phyloP scores from a whole-genome alignment of 2,113 vertebrate species.

The Prunella himalayana region DNA sequence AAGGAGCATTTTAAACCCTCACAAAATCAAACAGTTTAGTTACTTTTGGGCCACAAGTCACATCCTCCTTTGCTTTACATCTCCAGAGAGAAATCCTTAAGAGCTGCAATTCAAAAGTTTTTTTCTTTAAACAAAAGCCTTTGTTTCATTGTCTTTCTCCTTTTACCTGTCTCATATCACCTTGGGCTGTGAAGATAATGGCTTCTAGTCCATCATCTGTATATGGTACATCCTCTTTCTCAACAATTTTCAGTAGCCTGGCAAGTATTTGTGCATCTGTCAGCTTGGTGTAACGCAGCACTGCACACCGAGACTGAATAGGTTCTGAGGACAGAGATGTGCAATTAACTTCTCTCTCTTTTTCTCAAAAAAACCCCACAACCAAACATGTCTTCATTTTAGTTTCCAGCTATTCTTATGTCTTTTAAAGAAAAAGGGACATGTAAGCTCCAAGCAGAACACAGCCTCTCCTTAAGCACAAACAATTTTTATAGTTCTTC shows the following conservation, averaged over 20 bases:
- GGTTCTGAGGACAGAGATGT: slow-evolving; percentile 75
- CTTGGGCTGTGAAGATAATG: slow-evolving; percentile 95
- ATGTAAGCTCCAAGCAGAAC: background rate
- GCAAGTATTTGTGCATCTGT: slow-evolving; percentile 88
- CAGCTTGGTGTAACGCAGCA: slow-evolving; percentile 93
- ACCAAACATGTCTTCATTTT: background rate
- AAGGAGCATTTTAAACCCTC: background rate
- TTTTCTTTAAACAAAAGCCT: background rate
- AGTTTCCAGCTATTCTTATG: background rate
- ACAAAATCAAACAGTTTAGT: background rate
- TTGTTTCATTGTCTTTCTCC: background rate
- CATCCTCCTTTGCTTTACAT: background rate
- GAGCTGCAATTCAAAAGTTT: background rate
- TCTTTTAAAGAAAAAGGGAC: background rate
- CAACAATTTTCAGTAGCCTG: slow-evolving; percentile 85
- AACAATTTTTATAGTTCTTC: background rate
- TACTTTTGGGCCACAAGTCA: background rate
- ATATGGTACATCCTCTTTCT: slow-evolving; percentile 79
- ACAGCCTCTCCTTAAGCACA: background rate
- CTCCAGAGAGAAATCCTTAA: background rate
- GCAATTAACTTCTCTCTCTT: background rate
- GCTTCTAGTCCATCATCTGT: slow-evolving; percentile 94
- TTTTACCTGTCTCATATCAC: slow-evolving; percentile 97
- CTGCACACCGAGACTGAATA: slow-evolving; percentile 94
- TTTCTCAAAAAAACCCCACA: background rate